Evolutionary conservation across 1,140 invertebrate species (phyloP), one percentile per base, ranked within the genome.

Genomic region (Coelopa frigida): DNA sequence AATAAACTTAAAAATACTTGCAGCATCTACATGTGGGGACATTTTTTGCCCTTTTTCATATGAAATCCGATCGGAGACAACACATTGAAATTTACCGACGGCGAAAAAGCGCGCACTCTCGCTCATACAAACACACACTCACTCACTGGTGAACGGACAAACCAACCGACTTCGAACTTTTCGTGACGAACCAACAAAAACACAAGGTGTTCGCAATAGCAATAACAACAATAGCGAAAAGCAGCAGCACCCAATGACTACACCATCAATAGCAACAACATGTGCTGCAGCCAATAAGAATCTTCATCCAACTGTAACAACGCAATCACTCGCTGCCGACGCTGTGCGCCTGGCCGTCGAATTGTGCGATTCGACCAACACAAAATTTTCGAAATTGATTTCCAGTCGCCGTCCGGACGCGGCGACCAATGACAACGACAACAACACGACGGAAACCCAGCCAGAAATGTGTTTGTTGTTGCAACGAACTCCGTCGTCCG

Each of bases 291-390:
- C 62, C 62, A 66, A 66, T 66, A 66, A 66, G 62, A 60, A 58
- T 57, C 56, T 53, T 57, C 62, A 66, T 61, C 62, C 62, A 66
- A 66, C 62, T 66, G 60, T 61, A 57, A 52, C 62, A 66, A 59
- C 51, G 56, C 59, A 50, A 51, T 45, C 58, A 58, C 52, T 47
- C 50, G 44, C 48, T 3, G 0, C 0, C 0, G 31, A n/a, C 50
- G 6, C 52, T 66, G 62, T 6, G 60, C 58, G 59, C 62, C 62
- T 66, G 50, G 20, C 65, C 43, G 24, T 50, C 54, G 52, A 58
- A 63, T 62, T 63, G 53, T 61, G 52, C 49, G 53, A 66, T 66
- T 66, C 62, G 62, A 66, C 62, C 57, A 66, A 62, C 59, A 66
- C 62, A 61, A 66, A 60, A 53, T 66, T 66, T 66, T 66, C 58